These are phyloP conservation scores for Pycnomerus fuliginosus DNA, from an alignment of 2,888 invertebrate genomes.

Conservation along the genomic window DNA sequence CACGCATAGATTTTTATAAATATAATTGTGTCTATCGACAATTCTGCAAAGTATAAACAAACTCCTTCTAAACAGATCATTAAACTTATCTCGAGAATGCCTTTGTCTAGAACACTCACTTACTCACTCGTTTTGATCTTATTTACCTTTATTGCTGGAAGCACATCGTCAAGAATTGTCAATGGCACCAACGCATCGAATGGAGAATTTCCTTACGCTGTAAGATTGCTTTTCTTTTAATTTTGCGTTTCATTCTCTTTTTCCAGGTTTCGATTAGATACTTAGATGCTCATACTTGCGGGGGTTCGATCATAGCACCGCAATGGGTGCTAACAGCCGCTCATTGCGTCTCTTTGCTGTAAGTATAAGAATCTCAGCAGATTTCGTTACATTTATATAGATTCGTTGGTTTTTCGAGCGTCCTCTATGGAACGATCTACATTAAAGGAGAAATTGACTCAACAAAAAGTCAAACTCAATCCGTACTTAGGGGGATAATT, in stretches of 20 bases:
- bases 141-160: too few relatives aligned
- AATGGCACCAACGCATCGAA: slow-evolving; percentile 1
- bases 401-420: neutral
- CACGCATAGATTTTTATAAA: too few relatives aligned
- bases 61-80: too few relatives aligned
- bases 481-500: slow-evolving; percentile 1
- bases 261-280: slow-evolving; percentile 30
- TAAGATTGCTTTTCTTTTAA: slow-evolving; percentile 10
- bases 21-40: too few relatives aligned
- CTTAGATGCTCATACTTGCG: slow-evolving; percentile 26
- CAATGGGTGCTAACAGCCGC: slow-evolving; percentile 32
- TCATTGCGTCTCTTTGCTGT: slow-evolving; percentile 23
- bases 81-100: too few relatives aligned
- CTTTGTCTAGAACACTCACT: too few relatives aligned
- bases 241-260: slow-evolving; percentile 1
- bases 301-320: slow-evolving; percentile 27
- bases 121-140: too few relatives aligned
- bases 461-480: too few relatives aligned
- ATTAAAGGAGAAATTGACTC: too few relatives aligned
- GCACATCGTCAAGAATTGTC: too few relatives aligned
- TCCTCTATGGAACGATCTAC: slow-evolving; percentile 4
- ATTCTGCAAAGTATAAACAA: too few relatives aligned
- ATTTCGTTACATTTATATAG: slow-evolving; percentile 4
- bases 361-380: slow-evolving; percentile 4
- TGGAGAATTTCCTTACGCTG: slow-evolving; percentile 18